Evolutionary conservation across 1,140 invertebrate genomes (phyloP), one percentile per base, ranked within the genome.

Genomic region (Euura lappo): DNA sequence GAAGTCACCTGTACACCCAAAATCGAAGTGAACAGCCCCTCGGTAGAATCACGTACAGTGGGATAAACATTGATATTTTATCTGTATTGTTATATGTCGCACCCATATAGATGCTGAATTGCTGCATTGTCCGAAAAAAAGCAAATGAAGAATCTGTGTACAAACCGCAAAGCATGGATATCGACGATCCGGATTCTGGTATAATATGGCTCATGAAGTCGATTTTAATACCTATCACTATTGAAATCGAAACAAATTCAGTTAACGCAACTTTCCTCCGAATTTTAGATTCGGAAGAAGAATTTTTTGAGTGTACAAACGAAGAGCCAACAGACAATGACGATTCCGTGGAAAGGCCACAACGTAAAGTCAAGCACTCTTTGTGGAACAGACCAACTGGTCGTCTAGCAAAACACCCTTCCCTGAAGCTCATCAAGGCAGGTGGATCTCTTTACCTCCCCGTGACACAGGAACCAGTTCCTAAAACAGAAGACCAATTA

Each of bases 51-150:
- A 28, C 28, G 28, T 28, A 28, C 28, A 28, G 28, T 28, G 28
- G 28, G 28, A 28, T 28, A 28, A 28, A 28, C 8, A 66, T 68
- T 69, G 2, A 70, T 43, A 69, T 68, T 68, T 47, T 65, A 68
- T 71, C 43, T 11, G 45, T 46, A 72, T 45, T 72, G 66, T 77
- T 83, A 60, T n/a, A n/a, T n/a, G n/a, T n/a, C n/a, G n/a, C n/a
- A n/a, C n/a, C n/a, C n/a, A n/a, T n/a, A n/a, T 92, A 99, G 91
- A 96, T 99, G 93, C 88, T 99, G 6, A 99, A 99, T 84, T 97
- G 96, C 83, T 99, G 98, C 85, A 97, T 99, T 75, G 92, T 93
- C 71, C 91, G 94, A 73, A 90, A 91, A 85, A 88, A 90, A 83
- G 78, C 86, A n/a, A 84, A 91, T 70, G 90, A 93, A 76, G 86